Conservation (phyloP, 2,888 invertebrate species). For the Temnothorax ravouxi region DNA sequence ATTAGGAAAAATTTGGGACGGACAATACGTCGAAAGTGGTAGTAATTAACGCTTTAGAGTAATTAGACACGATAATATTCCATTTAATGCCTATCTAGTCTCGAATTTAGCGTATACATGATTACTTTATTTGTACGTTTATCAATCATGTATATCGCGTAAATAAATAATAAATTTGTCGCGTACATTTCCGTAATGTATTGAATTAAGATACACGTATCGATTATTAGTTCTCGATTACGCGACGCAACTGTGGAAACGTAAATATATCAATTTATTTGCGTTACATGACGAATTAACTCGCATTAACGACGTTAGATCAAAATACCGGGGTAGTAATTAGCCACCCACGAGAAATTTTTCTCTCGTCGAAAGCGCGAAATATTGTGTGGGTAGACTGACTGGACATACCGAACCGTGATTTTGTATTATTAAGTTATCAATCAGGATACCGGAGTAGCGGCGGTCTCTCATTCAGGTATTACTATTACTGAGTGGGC, state of each 20-base stretch:
- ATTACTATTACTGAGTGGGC: too few species aligned
- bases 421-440: too few species aligned
- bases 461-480: too few species aligned
- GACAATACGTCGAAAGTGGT: neutral
- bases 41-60: neutral
- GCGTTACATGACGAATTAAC: neutral
- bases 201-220: conserved; percentile 10
- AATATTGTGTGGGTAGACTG: neutral
- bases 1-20: neutral
- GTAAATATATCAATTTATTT: neutral
- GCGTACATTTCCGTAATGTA: neutral
- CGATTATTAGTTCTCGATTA: conserved; percentile 14
- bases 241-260: neutral
- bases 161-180: conserved; percentile 6
- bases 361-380: neutral
- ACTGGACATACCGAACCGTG: too few species aligned
- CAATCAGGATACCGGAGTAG: too few species aligned
- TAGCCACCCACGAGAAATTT: neutral
- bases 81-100: neutral
- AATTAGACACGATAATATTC: neutral
- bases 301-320: conserved; percentile 3
- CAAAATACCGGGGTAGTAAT: conserved; percentile 10
- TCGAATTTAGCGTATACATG: neutral
- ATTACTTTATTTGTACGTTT: neutral
- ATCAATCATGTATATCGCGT: neutral